Percentiles rank a stretch among this genome's conserved stretches.
Conservation (phyloP, 2,797 vertebrate genomes). For the Leucoraja ocellata region DNA sequence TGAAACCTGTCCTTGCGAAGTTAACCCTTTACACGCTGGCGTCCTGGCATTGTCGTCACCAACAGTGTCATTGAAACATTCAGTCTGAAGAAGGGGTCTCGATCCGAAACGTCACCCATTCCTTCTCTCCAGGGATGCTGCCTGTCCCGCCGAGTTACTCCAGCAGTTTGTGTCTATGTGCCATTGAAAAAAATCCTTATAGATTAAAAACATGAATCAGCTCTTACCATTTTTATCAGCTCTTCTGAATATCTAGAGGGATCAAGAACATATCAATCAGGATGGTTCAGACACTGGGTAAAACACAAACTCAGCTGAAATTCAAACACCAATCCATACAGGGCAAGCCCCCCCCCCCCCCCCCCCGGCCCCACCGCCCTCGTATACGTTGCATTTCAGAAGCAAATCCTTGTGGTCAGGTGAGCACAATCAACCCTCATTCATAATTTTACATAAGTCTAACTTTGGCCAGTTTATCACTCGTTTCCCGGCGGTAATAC, state of each 20-base stretch:
- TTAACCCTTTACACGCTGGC: not conserved
- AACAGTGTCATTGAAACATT: not conserved
- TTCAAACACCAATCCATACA: not conserved
- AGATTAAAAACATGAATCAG: too few species aligned
- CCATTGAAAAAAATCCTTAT: too few species aligned
- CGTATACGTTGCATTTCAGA: not conserved
- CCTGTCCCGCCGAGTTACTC: too few species aligned
- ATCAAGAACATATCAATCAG: slow-evolving; percentile 42
- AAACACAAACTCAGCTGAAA: not conserved
- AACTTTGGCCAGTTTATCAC: not conserved
- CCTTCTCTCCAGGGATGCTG: too few species aligned
- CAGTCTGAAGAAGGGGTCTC: too few species aligned
- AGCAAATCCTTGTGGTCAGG: not conserved
- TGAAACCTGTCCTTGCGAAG: not conserved
- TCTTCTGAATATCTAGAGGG: slow-evolving; percentile 63
- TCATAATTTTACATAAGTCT: too few species aligned
- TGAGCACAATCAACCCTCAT: too few species aligned
- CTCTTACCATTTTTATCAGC: slow-evolving; percentile 69
- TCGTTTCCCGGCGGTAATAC: not conserved
- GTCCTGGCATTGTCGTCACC: not conserved
- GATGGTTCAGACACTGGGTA: not conserved
- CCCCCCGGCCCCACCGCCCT: too few species aligned
- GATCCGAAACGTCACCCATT: too few species aligned
- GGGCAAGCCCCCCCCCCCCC: not conserved
- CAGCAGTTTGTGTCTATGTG: too few species aligned